Evolutionary conservation across 2,888 invertebrate genomes (phyloP).

Genomic region (Drosophila cracens): DNA sequence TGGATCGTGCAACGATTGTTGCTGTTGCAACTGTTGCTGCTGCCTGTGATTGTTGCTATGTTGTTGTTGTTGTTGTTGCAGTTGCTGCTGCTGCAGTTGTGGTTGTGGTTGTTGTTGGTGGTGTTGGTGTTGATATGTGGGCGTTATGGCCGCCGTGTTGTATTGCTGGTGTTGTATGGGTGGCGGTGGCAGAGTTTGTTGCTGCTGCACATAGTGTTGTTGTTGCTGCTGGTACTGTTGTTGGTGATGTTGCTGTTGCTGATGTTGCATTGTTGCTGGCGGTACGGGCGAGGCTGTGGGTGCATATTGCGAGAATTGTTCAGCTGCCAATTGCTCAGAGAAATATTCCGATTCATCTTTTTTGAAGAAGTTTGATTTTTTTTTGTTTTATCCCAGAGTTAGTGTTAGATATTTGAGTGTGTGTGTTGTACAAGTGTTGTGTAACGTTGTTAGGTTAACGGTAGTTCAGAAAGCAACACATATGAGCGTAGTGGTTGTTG

Average conservation of each 20-base stretch:
- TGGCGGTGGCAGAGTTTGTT: slow-evolving; percentile 83
- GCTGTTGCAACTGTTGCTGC: slow-evolving; percentile 58
- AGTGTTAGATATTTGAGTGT: slow-evolving; percentile 37
- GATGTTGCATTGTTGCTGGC: slow-evolving; percentile 58
- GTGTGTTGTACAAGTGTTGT: slow-evolving; percentile 42
- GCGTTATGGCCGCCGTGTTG: slow-evolving; percentile 83
- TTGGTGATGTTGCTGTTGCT: slow-evolving; percentile 63
- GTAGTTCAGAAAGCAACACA: slow-evolving; percentile 74
- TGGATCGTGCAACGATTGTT: slow-evolving; percentile 66
- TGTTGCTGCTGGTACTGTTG: slow-evolving; percentile 69
- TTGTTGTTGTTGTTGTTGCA: slow-evolving; percentile 45
- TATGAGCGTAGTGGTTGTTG: slow-evolving; percentile 47
- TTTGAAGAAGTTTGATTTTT: slow-evolving; percentile 23
- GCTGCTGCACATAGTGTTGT: slow-evolving; percentile 75
- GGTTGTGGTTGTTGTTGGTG: slow-evolving; percentile 72
- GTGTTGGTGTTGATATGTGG: slow-evolving; percentile 82
- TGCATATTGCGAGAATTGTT: slow-evolving; percentile 85
- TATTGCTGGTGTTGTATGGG: slow-evolving; percentile 85
- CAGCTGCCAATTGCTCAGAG: slow-evolving; percentile 85
- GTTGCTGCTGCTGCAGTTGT: slow-evolving; percentile 60
- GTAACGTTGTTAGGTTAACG: slow-evolving; percentile 71
- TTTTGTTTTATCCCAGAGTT: slow-evolving; percentile 40
- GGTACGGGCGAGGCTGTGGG: slow-evolving; percentile 75
- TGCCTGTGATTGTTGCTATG: slow-evolving; percentile 56
- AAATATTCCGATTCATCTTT: slow-evolving; percentile 85